A percentile compares a stretch with the other conserved stretches of the same genome.
Conservation (phyloP, 2,113 vertebrate genomes). For the Gymnarchus niloticus region DNA sequence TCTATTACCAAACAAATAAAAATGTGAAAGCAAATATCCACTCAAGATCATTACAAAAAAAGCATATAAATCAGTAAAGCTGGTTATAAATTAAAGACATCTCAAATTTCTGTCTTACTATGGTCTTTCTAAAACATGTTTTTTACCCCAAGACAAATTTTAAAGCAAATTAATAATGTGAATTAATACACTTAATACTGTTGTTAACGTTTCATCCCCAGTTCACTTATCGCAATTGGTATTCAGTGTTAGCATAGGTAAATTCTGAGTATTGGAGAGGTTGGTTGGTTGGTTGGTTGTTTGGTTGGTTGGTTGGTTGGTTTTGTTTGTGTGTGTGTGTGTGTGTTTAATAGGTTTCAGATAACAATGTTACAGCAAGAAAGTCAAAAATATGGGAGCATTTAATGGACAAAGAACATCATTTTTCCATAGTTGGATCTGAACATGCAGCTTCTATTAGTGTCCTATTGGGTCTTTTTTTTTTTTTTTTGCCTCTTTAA, state of each 20-base stretch:
- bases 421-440: conserved; percentile 4
- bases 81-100: background rate
- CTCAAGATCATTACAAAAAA: background rate
- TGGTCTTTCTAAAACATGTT: background rate
- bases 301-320: background rate
- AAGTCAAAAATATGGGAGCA: background rate
- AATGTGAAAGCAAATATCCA: background rate
- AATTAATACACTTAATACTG: background rate
- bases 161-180: background rate
- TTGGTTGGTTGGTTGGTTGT: background rate
- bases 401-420: background rate
- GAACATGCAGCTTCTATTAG: conserved; percentile 12
- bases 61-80: background rate
- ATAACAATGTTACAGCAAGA: background rate
- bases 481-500: conserved; percentile 51
- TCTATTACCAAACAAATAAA: background rate
- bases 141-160: background rate
- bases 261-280: background rate
- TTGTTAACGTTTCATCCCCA: background rate
- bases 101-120: background rate
- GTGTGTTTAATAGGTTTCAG: background rate
- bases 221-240: background rate
- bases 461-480: conserved; percentile 42
- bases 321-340: background rate
- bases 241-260: background rate